Evolutionary conservation across 2,113 vertebrate species (phyloP), one percentile per base, ranked within the genome.

Genomic region (Mugil cephalus): DNA sequence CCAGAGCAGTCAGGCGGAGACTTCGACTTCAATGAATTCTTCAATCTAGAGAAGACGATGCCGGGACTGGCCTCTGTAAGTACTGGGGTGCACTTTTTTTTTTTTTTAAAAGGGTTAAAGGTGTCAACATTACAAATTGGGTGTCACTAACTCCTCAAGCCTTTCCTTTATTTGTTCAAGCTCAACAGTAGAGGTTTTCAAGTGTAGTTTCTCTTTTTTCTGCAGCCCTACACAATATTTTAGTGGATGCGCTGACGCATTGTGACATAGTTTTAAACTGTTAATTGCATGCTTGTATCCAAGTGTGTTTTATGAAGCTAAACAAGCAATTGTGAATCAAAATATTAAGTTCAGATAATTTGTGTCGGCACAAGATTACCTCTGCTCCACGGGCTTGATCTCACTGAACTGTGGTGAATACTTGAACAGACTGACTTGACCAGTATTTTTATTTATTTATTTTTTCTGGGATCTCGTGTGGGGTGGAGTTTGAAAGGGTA

Each of bases 1-100:
- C 95, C 96, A 10, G 97, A 98, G 77, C 94, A 96, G 52, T 91
- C 95, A 15, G 89, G 94, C 14, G 96, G 97, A 89, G 98, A 98
- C 50, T 99, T 99, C 92, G 98, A 99, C 92, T 99, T 98, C 92
- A 99, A 99, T 82, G 98, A 99, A 75, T 98, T 98, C 90, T 99
- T 98, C 92, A 99, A 98, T 91, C 92, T 99, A 90, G 98, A 99
- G 88, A 98, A 98, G 90, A 97, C 95, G 4, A 96, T 99, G 93
- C 98, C 98, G 69, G 96, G 95, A 51, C 87, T 99, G 93, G 97
- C 97, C 76, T 99, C 96, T 90, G 98, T 99, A 94, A 99, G 98
- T 93, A 68, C 66, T 91, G 82, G 89, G 77, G 67, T 83, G 72
- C 87, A 87, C 84, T 10, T 50, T 58, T 46, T 51, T 65, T 58